Evolutionary conservation across 2,888 invertebrate genomes (phyloP), one percentile per base, ranked within the genome.

Genomic region (Dusona sp.): DNA sequence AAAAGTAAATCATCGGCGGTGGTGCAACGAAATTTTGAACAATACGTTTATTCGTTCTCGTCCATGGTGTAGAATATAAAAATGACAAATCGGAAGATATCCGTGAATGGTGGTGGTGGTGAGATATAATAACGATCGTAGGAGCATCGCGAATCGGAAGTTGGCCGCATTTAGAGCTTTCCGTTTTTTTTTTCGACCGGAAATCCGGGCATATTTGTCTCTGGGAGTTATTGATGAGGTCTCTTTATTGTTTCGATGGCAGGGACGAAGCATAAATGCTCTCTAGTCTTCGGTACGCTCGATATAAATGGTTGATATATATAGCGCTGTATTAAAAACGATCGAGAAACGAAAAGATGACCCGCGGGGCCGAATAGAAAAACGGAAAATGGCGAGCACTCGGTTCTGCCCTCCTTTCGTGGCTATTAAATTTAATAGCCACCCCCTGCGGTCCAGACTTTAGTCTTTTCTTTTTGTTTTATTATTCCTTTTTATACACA

Each of bases 181-280:
- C 92, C 92, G 92, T 19, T 54, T 81, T 67, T 68, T 82, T 74
- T 77, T 64, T 61, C 90, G 61, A 89, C 88, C 93, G 93, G 93
- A 93, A 92, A 88, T 90, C 89, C 90, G 89, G 91, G 90, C 91
- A 92, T 93, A 93, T 93, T 93, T 93, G 93, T 93, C 93, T 91
- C 86, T 19, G 86, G 87, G 84, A 83, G 87, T 91, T 91, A 92
- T 91, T 88, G 89, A 90, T 88, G 88, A 87, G 87, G 80, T 90
- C 84, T 79, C 89, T 90, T 90, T 89, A 90, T 91, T 90, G 89
- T 91, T 90, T 91, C 87, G 65, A 79, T 61, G 61, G 86, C 79
- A 29, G 33, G 42, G 79, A 61, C 54, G 51, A 22, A 25, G 70
- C 74, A 68, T 70, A 74, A 54, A 84, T 42, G 82, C 68, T 33